A percentile compares a stretch with the other conserved stretches of the same genome.
Conservation (phyloP, 2,888 invertebrate species). For the Choreutis nemorana region DNA sequence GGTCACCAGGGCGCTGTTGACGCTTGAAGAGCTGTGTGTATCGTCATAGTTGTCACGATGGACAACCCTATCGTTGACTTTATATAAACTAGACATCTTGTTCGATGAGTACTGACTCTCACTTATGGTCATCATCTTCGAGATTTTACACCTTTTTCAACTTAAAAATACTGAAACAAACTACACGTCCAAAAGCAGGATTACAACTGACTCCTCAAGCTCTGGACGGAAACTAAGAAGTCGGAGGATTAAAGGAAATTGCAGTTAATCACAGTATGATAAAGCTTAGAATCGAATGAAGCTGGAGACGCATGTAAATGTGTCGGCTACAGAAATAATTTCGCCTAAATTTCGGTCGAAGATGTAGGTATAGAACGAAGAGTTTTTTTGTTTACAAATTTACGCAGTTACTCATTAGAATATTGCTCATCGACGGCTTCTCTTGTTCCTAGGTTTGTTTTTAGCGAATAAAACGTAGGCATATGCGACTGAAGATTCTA, state of each 20-base stretch:
- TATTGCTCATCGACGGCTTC: slow-evolving; percentile 1
- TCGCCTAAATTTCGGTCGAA: slow-evolving; percentile 18
- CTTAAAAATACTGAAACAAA: too few relatives aligned
- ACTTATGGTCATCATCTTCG: slow-evolving; percentile 64
- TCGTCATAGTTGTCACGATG: slow-evolving; percentile 57
- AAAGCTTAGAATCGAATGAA: too few relatives aligned
- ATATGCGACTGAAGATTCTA: background rate
- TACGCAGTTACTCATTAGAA: slow-evolving; percentile 4
- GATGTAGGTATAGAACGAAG: slow-evolving; percentile 7
- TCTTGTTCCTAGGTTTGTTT: slow-evolving; percentile 5
- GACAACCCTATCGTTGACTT: slow-evolving; percentile 53
- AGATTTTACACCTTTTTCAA: slow-evolving; percentile 12
- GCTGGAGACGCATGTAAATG: slow-evolving; percentile 14
- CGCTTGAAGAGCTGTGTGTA: slow-evolving; percentile 52
- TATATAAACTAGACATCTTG: slow-evolving; percentile 58
- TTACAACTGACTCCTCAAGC: too few relatives aligned
- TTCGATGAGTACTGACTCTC: slow-evolving; percentile 61
- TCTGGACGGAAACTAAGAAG: too few relatives aligned
- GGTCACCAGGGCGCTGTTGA: slow-evolving; percentile 71
- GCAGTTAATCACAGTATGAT: slow-evolving; percentile 8
- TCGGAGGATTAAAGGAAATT: too few relatives aligned
- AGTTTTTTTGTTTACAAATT: slow-evolving; percentile 12
- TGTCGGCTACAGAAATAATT: slow-evolving; percentile 26
- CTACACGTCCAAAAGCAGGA: too few relatives aligned
- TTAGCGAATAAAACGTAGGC: slow-evolving; percentile 2